Evolutionary conservation across 2,113 vertebrate species (phyloP).

Genomic region (Lichenostomus cassidix): DNA sequence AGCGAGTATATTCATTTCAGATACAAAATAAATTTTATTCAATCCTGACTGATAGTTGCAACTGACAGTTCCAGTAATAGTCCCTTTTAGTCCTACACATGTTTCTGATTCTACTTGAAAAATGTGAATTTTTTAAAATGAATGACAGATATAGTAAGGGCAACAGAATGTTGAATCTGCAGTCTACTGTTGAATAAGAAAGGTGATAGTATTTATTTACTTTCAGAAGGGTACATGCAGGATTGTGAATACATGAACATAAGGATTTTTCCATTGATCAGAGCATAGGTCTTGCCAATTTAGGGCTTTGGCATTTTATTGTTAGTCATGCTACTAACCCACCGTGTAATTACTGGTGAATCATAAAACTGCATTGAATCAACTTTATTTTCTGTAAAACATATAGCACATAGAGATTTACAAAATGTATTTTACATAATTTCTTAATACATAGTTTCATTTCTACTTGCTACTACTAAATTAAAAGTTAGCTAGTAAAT

Average conservation of each 20-base stretch:
- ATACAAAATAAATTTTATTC: background rate
- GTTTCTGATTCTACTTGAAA: background rate
- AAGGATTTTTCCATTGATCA: background rate
- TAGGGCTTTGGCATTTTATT: background rate
- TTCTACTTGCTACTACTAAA: background rate
- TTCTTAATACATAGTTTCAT: background rate
- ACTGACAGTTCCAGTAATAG: background rate
- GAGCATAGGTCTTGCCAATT: background rate
- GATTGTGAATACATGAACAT: background rate
- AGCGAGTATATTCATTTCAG: conserved; percentile 2
- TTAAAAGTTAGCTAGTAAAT: background rate
- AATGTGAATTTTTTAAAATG: background rate
- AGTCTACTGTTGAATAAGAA: background rate
- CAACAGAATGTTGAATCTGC: background rate
- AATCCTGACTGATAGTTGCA: background rate
- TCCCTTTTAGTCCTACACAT: background rate
- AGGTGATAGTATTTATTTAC: background rate
- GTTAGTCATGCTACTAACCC: background rate
- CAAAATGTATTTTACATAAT: background rate
- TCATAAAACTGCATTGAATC: background rate
- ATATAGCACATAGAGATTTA: background rate
- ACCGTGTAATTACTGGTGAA: background rate
- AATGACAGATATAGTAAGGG: background rate
- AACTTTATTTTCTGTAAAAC: background rate
- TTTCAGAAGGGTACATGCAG: background rate